Conservation (phyloP, 2,797 vertebrate species). For the Ctenopoma kingsleyae region DNA sequence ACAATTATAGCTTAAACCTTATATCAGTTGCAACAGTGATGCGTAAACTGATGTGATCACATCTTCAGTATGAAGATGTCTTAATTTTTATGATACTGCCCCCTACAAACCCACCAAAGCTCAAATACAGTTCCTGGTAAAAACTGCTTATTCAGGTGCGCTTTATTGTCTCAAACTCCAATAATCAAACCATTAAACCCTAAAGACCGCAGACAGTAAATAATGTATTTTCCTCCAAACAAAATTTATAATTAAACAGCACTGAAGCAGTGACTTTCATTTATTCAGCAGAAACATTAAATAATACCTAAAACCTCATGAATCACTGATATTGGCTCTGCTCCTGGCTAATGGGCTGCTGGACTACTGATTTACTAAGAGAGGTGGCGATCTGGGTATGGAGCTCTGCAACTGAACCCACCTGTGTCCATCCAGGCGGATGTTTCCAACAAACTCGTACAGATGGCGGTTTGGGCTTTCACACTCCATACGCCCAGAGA, state of each 20-base stretch:
- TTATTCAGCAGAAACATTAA: slow-evolving; percentile 38
- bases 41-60: no score
- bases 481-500: slow-evolving; percentile 95
- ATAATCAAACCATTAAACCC: slow-evolving; percentile 4
- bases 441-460: slow-evolving; percentile 98
- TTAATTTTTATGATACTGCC: no score
- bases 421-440: slow-evolving; percentile 93
- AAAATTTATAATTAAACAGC: slow-evolving; percentile 34
- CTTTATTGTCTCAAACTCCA: slow-evolving; percentile 1
- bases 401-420: slow-evolving; percentile 70
- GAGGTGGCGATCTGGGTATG: not conserved
- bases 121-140: not conserved
- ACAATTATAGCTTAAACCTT: not conserved
- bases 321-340: slow-evolving; percentile 12
- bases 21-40: not conserved
- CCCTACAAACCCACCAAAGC: not conserved
- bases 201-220: slow-evolving; percentile 5
- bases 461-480: slow-evolving; percentile 97
- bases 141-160: not conserved
- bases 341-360: slow-evolving; percentile 19
- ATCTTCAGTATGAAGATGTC: no score
- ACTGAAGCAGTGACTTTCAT: slow-evolving; percentile 32
- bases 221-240: slow-evolving; percentile 30
- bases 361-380: slow-evolving; percentile 5
- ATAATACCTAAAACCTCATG: slow-evolving; percentile 27